A percentile compares a stretch with the other conserved stretches of the same genome.
These are phyloP conservation scores for Beris morrisii DNA, from an alignment of 2,888 invertebrate genomes.

Conservation along the genomic window DNA sequence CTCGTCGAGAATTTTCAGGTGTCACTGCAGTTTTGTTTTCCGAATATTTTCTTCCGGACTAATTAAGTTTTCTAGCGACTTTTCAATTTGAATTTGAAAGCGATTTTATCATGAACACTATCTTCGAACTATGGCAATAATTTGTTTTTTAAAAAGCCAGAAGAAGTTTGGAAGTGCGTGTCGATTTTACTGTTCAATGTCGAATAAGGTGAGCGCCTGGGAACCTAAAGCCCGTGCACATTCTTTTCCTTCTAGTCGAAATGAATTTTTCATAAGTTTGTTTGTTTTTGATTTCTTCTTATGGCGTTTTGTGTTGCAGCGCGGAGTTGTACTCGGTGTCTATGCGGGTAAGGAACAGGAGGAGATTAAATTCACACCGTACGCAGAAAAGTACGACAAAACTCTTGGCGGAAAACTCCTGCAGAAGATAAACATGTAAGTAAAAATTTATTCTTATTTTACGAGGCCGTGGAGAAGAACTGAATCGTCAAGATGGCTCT, in stretches of 20 bases:
- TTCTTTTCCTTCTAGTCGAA: background rate
- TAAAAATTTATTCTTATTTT: background rate
- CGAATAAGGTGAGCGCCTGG: constrained; percentile 35
- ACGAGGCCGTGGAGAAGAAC: too few species aligned
- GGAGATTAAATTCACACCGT: constrained; percentile 34
- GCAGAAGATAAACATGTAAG: constrained; percentile 33
- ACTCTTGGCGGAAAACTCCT: constrained; percentile 36
- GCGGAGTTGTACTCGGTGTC: constrained; percentile 40
- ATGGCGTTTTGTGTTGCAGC: constrained; percentile 18
- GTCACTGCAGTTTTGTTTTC: constrained; percentile 7
- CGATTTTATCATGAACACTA: background rate
- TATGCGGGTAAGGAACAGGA: constrained; percentile 33
- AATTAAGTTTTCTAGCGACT: background rate
- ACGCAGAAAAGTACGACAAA: constrained; percentile 37
- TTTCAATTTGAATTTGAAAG: background rate
- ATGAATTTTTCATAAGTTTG: too few species aligned
- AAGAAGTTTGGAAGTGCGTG: constrained; percentile 20
- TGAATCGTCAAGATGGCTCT: too few species aligned
- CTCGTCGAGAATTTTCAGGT: constrained; percentile 6
- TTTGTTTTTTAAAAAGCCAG: background rate
- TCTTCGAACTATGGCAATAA: constrained; percentile 7
- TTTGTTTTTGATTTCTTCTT: constrained; percentile 1
- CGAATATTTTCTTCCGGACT: background rate
- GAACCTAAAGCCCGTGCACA: background rate
- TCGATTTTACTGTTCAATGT: constrained; percentile 39